Evolutionary conservation across 1,140 invertebrate species (phyloP), one percentile per base, ranked within the genome.

Genomic region (Drosophila triauraria): DNA sequence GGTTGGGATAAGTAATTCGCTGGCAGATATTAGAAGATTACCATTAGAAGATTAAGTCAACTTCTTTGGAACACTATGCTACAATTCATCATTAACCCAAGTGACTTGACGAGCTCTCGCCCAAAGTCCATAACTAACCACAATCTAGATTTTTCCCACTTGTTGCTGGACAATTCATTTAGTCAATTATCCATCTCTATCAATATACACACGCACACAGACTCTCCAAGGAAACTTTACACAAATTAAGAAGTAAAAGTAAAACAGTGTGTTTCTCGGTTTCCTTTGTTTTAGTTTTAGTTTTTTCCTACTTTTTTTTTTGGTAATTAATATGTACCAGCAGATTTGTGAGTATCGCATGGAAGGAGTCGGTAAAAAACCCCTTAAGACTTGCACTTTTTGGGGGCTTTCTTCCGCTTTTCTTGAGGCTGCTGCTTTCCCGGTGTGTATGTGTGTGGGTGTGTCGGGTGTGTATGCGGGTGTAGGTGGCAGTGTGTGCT

Each of bases 261-360:
- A 43, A 62, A 62, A 35, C 17, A 7, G 15, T 51, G 17, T 61
- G 56, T 40, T 51, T 32, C 35, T 50, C 2, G 42, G 12, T 44
- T 61, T 60, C n/a, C 20, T 20, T 65, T 25, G 61, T 54, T 23
- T 53, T 38, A 38, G 43, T 38, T 27, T 35, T 42, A 20, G n/a
- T 30, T 51, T 58, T 50, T 20, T 23, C 17, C 6, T 6, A 7
- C 25, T 23, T 15, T 4, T 44, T 38, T 40, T 38, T 63, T 75
- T 72, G 70, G 69, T 75, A 78, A 83, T 80, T 82, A 67, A 87
- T 87, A 88, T 88, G 88, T 78, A 88, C 84, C 84, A 88, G 77
- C 48, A 88, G 58, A 71, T 87, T 88, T 80, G 72, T 62, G 27
- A 83, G 72, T 60, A 87, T 87, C 83, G 82, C 69, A n/a, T 63